phyloP scores from a whole-genome alignment of 2,113 vertebrate genomes.

The Callorhinus ursinus region DNA sequence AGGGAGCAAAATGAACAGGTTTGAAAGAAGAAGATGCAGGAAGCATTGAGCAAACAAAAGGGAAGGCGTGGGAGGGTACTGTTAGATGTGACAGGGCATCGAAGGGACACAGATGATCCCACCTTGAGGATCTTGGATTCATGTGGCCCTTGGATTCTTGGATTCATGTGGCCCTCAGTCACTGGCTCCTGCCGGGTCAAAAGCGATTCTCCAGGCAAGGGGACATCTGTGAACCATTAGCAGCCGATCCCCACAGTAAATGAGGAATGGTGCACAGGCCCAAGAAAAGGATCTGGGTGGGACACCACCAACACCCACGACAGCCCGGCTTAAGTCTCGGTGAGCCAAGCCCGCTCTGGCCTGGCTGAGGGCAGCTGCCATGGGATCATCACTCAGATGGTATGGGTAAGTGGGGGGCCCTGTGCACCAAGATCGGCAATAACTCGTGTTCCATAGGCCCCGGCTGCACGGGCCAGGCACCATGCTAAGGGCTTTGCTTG shows the following conservation, averaged over 20 bases:
- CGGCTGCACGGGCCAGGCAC: fast-evolving
- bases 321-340: not conserved
- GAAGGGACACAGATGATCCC: not conserved
- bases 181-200: not conserved
- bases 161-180: not conserved
- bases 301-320: not conserved
- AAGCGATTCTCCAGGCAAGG: not conserved
- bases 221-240: not conserved
- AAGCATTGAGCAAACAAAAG: not conserved
- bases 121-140: not conserved
- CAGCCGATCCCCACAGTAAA: not conserved
- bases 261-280: not conserved
- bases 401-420: not conserved
- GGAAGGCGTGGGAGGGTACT: not conserved
- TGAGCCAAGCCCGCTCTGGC: too few species aligned
- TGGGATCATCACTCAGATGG: not conserved
- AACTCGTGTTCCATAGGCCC: not conserved
- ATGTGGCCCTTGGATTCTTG: not conserved
- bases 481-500: too few species aligned
- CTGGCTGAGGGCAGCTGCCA: not conserved
- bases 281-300: not conserved
- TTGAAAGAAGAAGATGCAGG: not conserved
- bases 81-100: not conserved
- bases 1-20: not conserved
- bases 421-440: not conserved